Evolutionary conservation across 2,888 invertebrate genomes (phyloP).

Genomic region (Clunio marinus): DNA sequence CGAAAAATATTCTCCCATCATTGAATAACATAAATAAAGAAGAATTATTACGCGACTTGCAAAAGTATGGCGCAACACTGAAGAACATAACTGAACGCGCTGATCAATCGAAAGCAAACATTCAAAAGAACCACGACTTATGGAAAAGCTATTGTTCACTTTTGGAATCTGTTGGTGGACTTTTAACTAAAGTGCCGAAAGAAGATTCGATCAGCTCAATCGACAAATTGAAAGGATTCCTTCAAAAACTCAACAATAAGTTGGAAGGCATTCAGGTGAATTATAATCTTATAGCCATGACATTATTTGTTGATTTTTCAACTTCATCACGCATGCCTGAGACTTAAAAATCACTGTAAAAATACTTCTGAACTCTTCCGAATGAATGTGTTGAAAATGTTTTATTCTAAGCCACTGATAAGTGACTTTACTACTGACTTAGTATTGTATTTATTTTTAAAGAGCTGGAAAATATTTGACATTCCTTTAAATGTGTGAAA

Average conservation of each 20-base stretch:
- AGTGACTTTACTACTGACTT: no score
- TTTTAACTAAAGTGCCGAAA: conserved; percentile 28
- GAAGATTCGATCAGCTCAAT: conserved; percentile 30
- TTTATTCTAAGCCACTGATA: no score
- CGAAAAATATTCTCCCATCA: conserved; percentile 85
- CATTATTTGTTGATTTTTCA: not conserved
- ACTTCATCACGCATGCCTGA: no score
- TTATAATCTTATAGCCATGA: conserved; percentile 41
- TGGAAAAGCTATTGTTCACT: conserved; percentile 28
- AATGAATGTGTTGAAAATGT: no score
- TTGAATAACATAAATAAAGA: conserved; percentile 75
- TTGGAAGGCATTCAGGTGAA: conserved; percentile 67
- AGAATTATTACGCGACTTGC: conserved; percentile 74
- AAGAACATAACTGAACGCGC: conserved; percentile 52
- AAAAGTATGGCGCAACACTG: conserved; percentile 49
- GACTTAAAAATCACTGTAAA: no score
- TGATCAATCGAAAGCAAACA: conserved; percentile 18
- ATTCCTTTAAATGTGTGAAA: no score
- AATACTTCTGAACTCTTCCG: no score
- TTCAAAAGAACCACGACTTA: conserved; percentile 21
- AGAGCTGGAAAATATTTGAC: no score
- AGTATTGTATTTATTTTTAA: no score
- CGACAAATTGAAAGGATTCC: conserved; percentile 35
- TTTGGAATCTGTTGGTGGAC: not conserved
- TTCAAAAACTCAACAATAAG: conserved; percentile 30